These are phyloP conservation scores for Tyto alba DNA, from an alignment of 2,113 vertebrate species.

Conservation along the genomic window DNA sequence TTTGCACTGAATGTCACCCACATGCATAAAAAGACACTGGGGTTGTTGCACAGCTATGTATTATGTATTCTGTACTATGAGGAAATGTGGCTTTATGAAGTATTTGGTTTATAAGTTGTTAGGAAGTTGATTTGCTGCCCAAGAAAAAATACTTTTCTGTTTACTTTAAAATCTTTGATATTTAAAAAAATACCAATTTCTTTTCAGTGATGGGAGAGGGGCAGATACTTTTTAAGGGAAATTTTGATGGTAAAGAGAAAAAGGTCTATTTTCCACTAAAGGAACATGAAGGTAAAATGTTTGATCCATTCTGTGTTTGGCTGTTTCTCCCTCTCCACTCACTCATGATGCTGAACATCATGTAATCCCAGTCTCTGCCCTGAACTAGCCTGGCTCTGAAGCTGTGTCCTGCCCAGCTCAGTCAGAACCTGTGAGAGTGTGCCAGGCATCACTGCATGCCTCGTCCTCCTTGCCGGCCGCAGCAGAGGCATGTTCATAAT, in stretches of 20 bases:
- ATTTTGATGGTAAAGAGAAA: neutral
- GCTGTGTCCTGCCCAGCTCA: neutral
- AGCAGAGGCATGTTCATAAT: neutral
- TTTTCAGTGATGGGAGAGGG: neutral
- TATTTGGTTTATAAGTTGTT: neutral
- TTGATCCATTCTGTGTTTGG: neutral
- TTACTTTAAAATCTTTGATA: neutral
- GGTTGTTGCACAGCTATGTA: neutral
- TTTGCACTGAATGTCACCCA: neutral
- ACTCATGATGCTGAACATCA: neutral
- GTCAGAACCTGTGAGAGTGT: neutral
- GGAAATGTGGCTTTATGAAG: neutral
- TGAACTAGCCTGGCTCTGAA: neutral
- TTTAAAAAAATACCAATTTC: neutral
- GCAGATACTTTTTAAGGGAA: neutral
- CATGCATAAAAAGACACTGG: neutral
- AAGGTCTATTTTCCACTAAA: neutral
- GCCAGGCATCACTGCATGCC: accelerated
- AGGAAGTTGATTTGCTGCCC: neutral
- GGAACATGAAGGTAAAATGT: neutral
- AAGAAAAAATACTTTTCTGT: neutral
- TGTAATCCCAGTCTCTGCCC: neutral
- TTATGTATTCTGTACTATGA: neutral
- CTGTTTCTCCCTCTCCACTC: neutral
- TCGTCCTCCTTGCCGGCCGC: accelerated